Conservation (phyloP, 1,140 invertebrate genomes). For the Aphaenogaster ashmeadi region DNA sequence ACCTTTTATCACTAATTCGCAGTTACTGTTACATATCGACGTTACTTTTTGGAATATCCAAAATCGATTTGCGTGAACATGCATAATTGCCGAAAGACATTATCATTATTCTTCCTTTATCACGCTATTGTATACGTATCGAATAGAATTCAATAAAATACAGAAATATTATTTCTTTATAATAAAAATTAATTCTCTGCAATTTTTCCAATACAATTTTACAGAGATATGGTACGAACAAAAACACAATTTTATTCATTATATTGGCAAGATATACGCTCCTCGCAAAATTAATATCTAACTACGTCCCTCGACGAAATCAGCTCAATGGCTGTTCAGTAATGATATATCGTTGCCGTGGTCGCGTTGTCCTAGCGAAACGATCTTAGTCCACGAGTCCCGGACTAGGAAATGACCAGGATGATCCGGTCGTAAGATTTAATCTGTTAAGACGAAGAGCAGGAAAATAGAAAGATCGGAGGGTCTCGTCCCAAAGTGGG, state of each 20-base stretch:
- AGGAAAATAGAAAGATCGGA: constrained; percentile 58
- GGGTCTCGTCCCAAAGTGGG: constrained; percentile 31
- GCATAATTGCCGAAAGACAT: not conserved
- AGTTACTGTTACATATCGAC: constrained; percentile 5
- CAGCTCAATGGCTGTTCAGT: constrained; percentile 14
- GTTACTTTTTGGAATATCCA: not conserved
- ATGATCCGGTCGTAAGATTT: constrained; percentile 57
- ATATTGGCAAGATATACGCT: not conserved
- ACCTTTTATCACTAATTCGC: constrained; percentile 39
- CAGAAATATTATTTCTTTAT: not conserved
- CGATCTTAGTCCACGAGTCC: not conserved
- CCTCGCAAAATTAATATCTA: constrained; percentile 2
- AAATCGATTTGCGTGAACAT: constrained; percentile 4
- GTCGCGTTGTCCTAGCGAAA: not conserved
- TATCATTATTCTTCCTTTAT: not conserved
- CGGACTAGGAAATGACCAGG: constrained; percentile 48
- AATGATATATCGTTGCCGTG: constrained; percentile 41
- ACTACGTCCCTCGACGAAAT: not conserved
- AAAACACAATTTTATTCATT: not conserved
- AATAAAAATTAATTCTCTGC: not conserved
- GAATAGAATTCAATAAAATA: not conserved
- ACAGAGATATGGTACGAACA: not conserved
- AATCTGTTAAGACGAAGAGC: constrained; percentile 51
- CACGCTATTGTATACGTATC: not conserved
- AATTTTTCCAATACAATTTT: not conserved